Conservation (phyloP, 2,888 invertebrate genomes). For the Cerastis leucographa region DNA sequence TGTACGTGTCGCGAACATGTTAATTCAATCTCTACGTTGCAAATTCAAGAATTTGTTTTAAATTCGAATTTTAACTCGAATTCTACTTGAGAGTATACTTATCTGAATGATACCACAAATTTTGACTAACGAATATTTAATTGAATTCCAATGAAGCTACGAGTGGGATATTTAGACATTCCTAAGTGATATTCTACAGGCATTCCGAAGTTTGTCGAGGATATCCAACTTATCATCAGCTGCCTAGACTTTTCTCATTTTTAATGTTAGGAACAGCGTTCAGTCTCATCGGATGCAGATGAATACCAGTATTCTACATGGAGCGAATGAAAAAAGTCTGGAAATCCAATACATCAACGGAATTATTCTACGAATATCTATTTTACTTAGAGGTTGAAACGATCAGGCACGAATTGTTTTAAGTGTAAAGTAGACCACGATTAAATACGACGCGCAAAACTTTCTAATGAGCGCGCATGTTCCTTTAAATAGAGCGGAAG, state of each 20-base stretch:
- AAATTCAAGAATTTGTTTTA: neutral
- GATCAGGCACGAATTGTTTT: constrained; percentile 8
- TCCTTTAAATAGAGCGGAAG: constrained; percentile 9
- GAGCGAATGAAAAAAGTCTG: neutral
- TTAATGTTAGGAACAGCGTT: neutral
- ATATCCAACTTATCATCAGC: neutral
- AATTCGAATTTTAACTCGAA: neutral
- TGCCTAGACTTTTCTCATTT: neutral
- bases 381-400: neutral
- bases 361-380: neutral
- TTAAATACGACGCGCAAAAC: constrained; percentile 5
- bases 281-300: neutral
- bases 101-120: neutral
- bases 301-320: neutral
- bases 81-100: neutral
- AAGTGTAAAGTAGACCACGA: constrained; percentile 5
- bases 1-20: neutral
- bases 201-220: neutral
- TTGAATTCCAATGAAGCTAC: constrained; percentile 12
- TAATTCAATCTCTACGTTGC: neutral
- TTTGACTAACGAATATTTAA: constrained; percentile 16
- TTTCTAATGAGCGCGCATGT: constrained; percentile 37
- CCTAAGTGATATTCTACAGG: neutral
- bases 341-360: neutral
- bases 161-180: constrained; percentile 10